These are phyloP conservation scores for Aleadryas rufinucha DNA, from an alignment of 2,113 vertebrate species.

Conservation along the genomic window DNA sequence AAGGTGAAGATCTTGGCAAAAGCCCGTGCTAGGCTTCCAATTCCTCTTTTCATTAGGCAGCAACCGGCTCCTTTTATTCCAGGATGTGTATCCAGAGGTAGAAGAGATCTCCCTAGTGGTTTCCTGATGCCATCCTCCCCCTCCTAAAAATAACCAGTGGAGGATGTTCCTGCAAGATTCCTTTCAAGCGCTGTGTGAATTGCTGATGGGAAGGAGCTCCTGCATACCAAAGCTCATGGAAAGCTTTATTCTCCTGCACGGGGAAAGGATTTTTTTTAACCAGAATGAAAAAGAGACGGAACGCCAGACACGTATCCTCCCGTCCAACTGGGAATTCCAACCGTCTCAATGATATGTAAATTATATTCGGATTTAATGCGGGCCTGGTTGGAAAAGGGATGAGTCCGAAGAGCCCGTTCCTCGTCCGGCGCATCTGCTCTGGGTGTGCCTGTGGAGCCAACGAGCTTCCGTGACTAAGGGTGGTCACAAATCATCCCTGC, in stretches of 20 bases:
- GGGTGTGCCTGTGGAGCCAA: background rate
- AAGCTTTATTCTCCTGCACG: background rate
- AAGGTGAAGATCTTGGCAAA: background rate
- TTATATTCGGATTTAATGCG: background rate
- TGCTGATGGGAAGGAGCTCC: background rate
- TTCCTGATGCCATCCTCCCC: background rate
- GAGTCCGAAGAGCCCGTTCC: background rate
- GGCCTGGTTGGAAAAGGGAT: background rate
- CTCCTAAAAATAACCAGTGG: background rate
- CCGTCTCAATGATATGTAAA: background rate
- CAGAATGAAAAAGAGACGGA: background rate
- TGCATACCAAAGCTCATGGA: background rate
- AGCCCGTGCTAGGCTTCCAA: background rate
- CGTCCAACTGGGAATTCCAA: constrained; percentile 20
- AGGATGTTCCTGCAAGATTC: background rate
- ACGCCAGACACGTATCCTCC: background rate
- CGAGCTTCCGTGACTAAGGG: background rate
- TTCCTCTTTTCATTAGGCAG: constrained; percentile 10
- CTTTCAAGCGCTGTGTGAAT: background rate
- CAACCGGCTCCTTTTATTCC: background rate
- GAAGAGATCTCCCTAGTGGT: background rate
- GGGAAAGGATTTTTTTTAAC: background rate
- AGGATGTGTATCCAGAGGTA: background rate
- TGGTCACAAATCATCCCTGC: background rate
- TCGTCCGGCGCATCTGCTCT: background rate